Percentiles rank a stretch among this genome's conserved stretches.
Conservation (phyloP, 64 coral and sea anemone species). For the Anthopleura sola region DNA sequence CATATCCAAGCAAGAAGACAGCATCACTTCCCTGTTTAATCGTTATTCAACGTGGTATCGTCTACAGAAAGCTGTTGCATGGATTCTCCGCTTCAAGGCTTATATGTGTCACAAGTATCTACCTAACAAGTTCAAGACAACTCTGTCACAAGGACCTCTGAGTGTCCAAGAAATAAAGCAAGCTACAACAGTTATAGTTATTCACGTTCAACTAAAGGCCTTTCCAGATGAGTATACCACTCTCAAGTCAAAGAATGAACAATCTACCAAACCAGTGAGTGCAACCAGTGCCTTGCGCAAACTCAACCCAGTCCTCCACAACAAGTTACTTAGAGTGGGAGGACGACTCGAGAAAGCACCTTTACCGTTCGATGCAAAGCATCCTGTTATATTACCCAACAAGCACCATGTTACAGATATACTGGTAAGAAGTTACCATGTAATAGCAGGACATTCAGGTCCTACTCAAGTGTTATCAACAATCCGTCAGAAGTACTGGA, state of each 20-base stretch:
- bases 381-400: conserved; percentile 27
- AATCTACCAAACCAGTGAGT: neutral
- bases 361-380: neutral
- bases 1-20: neutral
- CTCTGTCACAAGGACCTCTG: neutral
- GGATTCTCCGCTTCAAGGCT: conserved; percentile 19
- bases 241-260: neutral
- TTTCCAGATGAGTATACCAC: neutral
- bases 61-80: neutral
- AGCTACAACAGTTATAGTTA: neutral
- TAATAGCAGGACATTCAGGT: conserved; percentile 3
- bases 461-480: neutral
- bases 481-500: conserved; percentile 24
- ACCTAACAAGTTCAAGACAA: too few relatives aligned
- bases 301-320: neutral
- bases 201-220: neutral
- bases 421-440: conserved; percentile 17
- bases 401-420: conserved; percentile 28
- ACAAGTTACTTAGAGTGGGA: conserved; percentile 31
- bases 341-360: conserved; percentile 21
- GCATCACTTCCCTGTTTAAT: neutral
- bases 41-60: neutral
- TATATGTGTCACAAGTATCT: neutral
- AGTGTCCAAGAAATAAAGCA: neutral
- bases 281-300: neutral